Conservation (phyloP, 2,797 vertebrate genomes). For the Sebastes diploproa region DNA sequence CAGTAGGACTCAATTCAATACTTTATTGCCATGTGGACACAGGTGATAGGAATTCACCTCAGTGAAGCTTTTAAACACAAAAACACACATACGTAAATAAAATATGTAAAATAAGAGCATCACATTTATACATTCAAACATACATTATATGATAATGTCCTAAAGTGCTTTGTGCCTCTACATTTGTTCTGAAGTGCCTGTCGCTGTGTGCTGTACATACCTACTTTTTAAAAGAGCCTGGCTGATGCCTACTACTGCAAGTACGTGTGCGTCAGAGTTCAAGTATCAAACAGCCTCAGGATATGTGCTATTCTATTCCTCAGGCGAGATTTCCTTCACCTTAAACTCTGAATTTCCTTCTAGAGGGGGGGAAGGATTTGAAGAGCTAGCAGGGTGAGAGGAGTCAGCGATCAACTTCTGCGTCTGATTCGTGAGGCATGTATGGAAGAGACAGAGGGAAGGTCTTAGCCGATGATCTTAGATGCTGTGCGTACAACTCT, state of each 20-base stretch:
- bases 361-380: neutral
- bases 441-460: neutral
- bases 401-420: too few relatives aligned
- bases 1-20: neutral
- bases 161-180: neutral
- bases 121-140: neutral
- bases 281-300: neutral
- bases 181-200: neutral
- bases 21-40: neutral
- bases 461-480: neutral
- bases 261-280: neutral
- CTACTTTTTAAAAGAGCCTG: neutral
- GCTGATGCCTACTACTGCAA: neutral
- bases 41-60: neutral
- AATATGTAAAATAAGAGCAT: neutral
- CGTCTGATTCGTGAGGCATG: neutral
- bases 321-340: neutral
- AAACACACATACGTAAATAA: too few relatives aligned
- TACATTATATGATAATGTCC: neutral
- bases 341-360: neutral
- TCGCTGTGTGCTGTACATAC: neutral
- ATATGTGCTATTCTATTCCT: neutral
- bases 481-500: neutral
- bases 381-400: neutral
- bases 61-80: neutral